Evolutionary conservation across 2,888 invertebrate species (phyloP), one percentile per base, ranked within the genome.

Genomic region (Drosophila heteroneura): DNA sequence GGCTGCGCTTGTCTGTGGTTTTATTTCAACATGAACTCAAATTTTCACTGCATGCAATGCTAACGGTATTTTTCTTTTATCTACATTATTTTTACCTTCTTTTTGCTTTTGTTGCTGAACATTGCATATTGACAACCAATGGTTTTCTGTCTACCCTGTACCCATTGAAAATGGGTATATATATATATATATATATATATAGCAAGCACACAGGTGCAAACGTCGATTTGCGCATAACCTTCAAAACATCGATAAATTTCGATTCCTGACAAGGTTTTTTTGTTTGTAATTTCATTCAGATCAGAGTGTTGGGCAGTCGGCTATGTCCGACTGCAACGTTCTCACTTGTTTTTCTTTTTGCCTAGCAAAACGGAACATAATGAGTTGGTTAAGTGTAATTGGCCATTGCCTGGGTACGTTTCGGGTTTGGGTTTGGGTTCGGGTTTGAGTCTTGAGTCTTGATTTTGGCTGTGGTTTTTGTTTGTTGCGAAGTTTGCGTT

Each of bases 381-480:
- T 88, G 85, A 84, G 88, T 85, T 88, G 87, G 88, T 88, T 87
- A 84, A 82, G 78, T 85, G 85, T 83, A 84, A 88, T 84, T 84
- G 83, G 87, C 73, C 51, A 73, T 76, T 73, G 82, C 61, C 62
- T 51, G 82, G 70, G 67, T 72, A 68, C 33, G 69, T 63, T 67
- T 59, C 44, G 63, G 74, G 62, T 52, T 65, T 19, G 54, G 41
- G 32, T 52, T 65, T 19, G 56, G 37, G 22, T 44, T 62, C 30
- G 37, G 60, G 28, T 35, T 44, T 7, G 47, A 26, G 47, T 16
- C 47, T 47, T 47, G 26, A 26, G 47, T 26, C 47, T 47, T 47
- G 26, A 26, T 47, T 47, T 26, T 26, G 26, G 26, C 26, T 26
- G 47, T 26, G 26, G 47, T 26, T 47, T 37, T 30, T 22, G 16